A percentile compares a stretch with the other conserved stretches of the same genome.
phyloP scores from a whole-genome alignment of 2,113 vertebrate species.

The Anolis sagrei region DNA sequence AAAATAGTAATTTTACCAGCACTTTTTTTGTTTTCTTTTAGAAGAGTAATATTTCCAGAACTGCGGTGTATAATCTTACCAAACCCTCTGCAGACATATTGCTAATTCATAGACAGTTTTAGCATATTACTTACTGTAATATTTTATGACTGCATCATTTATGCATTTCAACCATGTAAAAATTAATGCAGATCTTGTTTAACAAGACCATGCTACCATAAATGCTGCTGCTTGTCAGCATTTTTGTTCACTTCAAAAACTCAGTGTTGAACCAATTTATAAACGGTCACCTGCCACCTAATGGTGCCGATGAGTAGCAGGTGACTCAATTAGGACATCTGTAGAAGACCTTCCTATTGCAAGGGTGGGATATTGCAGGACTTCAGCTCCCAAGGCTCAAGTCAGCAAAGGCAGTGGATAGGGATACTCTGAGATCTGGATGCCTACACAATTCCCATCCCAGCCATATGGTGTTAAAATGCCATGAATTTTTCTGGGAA shows the following conservation, averaged over 20 bases:
- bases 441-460: neutral
- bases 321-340: neutral
- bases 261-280: neutral
- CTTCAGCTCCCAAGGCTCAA: no score
- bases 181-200: slow-evolving; percentile 3
- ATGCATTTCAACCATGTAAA: slow-evolving; percentile 25
- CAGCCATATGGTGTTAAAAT: neutral
- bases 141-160: neutral
- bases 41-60: neutral
- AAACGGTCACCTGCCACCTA: slow-evolving; percentile 62
- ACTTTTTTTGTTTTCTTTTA: neutral
- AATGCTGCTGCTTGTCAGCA: neutral
- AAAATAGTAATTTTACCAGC: neutral
- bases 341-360: neutral
- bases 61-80: neutral
- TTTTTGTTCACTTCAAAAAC: slow-evolving; percentile 7
- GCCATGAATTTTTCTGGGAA: neutral
- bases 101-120: neutral
- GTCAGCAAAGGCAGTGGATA: no score
- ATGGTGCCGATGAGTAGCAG: slow-evolving; percentile 3
- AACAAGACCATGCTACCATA: neutral
- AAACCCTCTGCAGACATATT: neutral
- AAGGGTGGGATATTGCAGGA: no score
- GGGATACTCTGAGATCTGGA: neutral
- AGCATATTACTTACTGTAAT: neutral